These are phyloP conservation scores for Lampris megalopsis DNA, from an alignment of 2,113 vertebrate species.

Conservation along the genomic window DNA sequence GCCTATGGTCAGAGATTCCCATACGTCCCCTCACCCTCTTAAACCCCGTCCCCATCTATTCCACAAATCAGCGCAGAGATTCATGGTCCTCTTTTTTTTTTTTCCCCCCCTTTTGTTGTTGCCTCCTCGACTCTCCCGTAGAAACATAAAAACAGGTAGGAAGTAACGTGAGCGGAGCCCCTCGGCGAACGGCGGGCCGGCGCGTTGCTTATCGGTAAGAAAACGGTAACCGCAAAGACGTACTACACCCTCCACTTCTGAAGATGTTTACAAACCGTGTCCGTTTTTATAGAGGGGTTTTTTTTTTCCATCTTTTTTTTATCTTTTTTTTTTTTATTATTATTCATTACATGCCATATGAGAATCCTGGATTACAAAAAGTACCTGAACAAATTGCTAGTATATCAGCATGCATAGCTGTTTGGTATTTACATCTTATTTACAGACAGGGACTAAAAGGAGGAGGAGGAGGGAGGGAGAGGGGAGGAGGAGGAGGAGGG, in stretches of 20 bases:
- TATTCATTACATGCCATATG: conserved; percentile 90
- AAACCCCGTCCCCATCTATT: conserved; percentile 19
- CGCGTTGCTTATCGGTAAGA: conserved; percentile 78
- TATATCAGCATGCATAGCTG: conserved; percentile 96
- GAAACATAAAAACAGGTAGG: conserved; percentile 70
- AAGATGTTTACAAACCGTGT: conserved; percentile 81
- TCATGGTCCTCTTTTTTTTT: conserved; percentile 60
- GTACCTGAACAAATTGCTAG: conserved; percentile 98
- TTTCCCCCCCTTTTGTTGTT: no score
- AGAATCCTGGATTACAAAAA: conserved; percentile 93
- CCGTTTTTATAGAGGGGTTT: conserved; percentile 74
- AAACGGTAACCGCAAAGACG: conserved; percentile 80
- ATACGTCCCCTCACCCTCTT: conserved; percentile 40
- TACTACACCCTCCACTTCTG: conserved; percentile 71
- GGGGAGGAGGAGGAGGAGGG: conserved; percentile 81
- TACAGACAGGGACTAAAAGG: conserved; percentile 88
- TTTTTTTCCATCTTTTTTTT: conserved; percentile 82
- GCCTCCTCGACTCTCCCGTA: conserved; percentile 66
- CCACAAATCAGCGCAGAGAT: conserved; percentile 59
- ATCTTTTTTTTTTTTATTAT: conserved; percentile 75
- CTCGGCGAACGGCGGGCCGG: conserved; percentile 79
- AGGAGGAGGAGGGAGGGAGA: conserved; percentile 82
- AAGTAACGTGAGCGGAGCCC: conserved; percentile 75
- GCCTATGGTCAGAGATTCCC: conserved; percentile 34
- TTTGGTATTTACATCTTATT: conserved; percentile 96